These are phyloP conservation scores for Lamproptera curius DNA, from an alignment of 2,888 invertebrate species.

Conservation along the genomic window DNA sequence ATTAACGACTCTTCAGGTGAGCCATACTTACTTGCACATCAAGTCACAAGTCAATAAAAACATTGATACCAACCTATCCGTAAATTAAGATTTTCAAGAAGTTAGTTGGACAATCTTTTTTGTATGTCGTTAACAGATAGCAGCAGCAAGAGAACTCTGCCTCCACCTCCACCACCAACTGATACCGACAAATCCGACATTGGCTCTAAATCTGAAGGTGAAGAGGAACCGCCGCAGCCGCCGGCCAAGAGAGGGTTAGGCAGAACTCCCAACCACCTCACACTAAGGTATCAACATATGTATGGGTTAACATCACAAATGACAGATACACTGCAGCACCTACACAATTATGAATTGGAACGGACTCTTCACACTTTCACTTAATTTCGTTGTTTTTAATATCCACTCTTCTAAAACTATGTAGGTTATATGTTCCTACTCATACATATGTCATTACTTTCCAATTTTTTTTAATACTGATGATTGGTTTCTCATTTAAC, in stretches of 20 bases:
- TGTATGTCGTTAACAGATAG: conserved; percentile 12
- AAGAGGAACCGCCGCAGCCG: conserved; percentile 86
- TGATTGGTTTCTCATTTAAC: not conserved
- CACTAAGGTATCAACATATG: conserved; percentile 82
- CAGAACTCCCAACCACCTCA: conserved; percentile 95
- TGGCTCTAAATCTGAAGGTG: conserved; percentile 92
- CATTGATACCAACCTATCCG: too few relatives aligned
- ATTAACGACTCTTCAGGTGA: conserved; percentile 89
- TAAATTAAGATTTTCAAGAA: too few relatives aligned
- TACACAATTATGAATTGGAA: conserved; percentile 38
- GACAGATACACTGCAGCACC: conserved; percentile 41
- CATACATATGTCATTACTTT: conserved; percentile 59
- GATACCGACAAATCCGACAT: conserved; percentile 77
- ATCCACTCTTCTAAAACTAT: conserved; percentile 35
- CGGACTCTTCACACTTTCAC: conserved; percentile 27
- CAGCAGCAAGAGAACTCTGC: conserved; percentile 38
- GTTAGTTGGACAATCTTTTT: too few relatives aligned
- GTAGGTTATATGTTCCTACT: conserved; percentile 59
- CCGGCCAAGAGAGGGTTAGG: conserved; percentile 84
- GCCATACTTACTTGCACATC: too few relatives aligned
- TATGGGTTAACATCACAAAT: conserved; percentile 49
- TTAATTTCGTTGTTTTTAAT: conserved; percentile 28
- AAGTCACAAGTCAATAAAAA: too few relatives aligned
- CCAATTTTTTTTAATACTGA: not conserved
- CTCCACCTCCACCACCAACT: conserved; percentile 56